A percentile compares a stretch with the other conserved stretches of the same genome.
Evolutionary conservation across 2,113 vertebrate genomes (phyloP).

Genomic region (Myrmecobius fasciatus): DNA sequence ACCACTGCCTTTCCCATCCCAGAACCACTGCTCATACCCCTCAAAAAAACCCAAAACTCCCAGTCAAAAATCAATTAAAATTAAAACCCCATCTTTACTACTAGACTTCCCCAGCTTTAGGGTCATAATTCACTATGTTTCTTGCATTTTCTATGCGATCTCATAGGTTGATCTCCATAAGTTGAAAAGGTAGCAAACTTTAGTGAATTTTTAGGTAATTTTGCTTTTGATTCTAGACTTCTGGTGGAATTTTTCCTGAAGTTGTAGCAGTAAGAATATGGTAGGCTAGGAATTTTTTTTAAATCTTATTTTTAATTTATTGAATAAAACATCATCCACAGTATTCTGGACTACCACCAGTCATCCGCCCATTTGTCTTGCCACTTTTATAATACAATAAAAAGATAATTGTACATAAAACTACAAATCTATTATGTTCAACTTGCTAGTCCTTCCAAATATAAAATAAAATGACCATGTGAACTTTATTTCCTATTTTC

Average conservation of each 20-base stretch:
- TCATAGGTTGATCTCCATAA: neutral
- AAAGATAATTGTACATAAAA: too few relatives aligned
- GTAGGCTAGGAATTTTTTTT: neutral
- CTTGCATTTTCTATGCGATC: slow-evolving; percentile 19
- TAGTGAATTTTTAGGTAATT: slow-evolving; percentile 31
- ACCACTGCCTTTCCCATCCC: neutral
- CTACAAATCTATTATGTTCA: too few relatives aligned
- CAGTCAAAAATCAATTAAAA: neutral
- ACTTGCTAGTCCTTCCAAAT: too few relatives aligned
- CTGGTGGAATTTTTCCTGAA: slow-evolving; percentile 1
- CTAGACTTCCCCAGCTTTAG: slow-evolving; percentile 3
- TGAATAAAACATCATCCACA: too few relatives aligned
- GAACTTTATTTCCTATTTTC: too few relatives aligned
- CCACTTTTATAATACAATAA: too few relatives aligned
- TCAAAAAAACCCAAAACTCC: neutral
- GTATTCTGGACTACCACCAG: too few relatives aligned
- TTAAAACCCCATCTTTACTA: neutral
- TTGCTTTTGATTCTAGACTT: neutral
- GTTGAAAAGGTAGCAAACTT: slow-evolving; percentile 29
- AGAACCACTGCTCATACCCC: neutral
- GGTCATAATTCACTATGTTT: neutral
- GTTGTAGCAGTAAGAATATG: neutral
- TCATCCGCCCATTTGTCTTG: too few relatives aligned
- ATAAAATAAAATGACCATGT: too few relatives aligned
- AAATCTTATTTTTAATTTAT: too few relatives aligned